Base-by-base conservation (phyloP, 35 echinoderm and acorn worm genomes). In the Diadema setosum region DNA sequence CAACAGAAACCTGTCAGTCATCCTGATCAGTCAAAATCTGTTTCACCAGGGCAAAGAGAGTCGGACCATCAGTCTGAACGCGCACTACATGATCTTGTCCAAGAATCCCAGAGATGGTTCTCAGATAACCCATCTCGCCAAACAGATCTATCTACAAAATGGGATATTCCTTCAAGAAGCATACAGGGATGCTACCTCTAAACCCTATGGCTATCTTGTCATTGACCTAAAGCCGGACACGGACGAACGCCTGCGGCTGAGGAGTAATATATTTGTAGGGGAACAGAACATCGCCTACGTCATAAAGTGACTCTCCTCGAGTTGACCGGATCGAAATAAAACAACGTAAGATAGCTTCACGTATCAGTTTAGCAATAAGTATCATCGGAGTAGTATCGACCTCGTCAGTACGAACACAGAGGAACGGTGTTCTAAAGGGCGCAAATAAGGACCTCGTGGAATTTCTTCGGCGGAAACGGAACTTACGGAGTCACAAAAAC, bases 51-150 rank as follows among this genome's bases (percentile, higher is more conserved):
- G 88, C 20, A 84, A 90, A 82, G 84, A 95, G 73, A 91, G 83
- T 34, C 39, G 93, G 74, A 91, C 93, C 58, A 95, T 91, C 17
- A 91, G 89, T 78, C 63, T 95, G 6, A 95, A 95, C 37, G 25
- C 83, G 24, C 88, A 95, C 42, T 95, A 95, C 82, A 78, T 92
- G 11, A 60, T 86, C 26, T 40, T 86, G 5, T 92, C 87, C 63
- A 91, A 85, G 76, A 85, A 85, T 61, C 89, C 89, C 4, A 65
- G 69, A 8, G 69, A 75, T 32, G 21, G 30, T 36, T 75, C 69
- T 18, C 80, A 84, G 44, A 83, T 91, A 39, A 75, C 26, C 2
- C 63, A 83, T 75, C 42, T 91, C 16, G 81, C 89, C 4, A 91
- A 91, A 58, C 89, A 91, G 46, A 91, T 91, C 26, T 91, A 91